Conservation (phyloP, 2,113 vertebrate species). For the Cebidichthys violaceus region DNA sequence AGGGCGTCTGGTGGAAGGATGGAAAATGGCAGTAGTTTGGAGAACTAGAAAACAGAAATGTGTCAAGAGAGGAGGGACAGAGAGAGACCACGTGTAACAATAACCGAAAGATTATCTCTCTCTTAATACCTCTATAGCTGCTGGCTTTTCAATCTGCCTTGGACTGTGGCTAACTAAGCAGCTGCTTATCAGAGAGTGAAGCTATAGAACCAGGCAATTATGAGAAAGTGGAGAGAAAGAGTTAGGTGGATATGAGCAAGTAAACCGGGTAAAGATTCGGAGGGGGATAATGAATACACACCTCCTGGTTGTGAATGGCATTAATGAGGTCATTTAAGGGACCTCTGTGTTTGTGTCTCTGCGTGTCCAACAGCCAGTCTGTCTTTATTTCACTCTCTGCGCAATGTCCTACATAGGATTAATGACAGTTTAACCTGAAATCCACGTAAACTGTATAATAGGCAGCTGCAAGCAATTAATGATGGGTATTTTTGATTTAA, state of each 20-base stretch:
- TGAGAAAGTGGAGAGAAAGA: constrained; percentile 7
- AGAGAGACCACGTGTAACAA: too few relatives aligned
- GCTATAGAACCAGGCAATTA: constrained; percentile 31
- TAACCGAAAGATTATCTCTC: not conserved
- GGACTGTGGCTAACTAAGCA: not conserved
- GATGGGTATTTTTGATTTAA: not conserved
- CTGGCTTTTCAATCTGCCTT: not conserved
- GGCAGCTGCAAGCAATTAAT: constrained; percentile 24
- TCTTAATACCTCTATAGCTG: not conserved
- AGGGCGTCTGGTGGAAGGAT: too few relatives aligned
- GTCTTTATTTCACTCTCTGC: not conserved
- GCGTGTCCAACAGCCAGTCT: not conserved
- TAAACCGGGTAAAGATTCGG: constrained; percentile 1
- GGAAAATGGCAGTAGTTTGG: too few relatives aligned
- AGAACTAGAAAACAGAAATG: not conserved
- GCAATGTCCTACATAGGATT: not conserved
- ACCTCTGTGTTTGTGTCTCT: constrained; percentile 10
- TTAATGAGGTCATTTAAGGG: constrained; percentile 28
- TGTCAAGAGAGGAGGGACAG: too few relatives aligned
- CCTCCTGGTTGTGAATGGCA: constrained; percentile 7
- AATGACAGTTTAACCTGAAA: constrained; percentile 11
- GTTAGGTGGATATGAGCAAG: not conserved
- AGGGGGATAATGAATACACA: constrained; percentile 12
- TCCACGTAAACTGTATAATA: not conserved
- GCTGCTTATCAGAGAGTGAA: constrained; percentile 18